Base-by-base conservation (phyloP, 92 coral and sea anemone species). In the Parazoanthus atlanticus region DNA sequence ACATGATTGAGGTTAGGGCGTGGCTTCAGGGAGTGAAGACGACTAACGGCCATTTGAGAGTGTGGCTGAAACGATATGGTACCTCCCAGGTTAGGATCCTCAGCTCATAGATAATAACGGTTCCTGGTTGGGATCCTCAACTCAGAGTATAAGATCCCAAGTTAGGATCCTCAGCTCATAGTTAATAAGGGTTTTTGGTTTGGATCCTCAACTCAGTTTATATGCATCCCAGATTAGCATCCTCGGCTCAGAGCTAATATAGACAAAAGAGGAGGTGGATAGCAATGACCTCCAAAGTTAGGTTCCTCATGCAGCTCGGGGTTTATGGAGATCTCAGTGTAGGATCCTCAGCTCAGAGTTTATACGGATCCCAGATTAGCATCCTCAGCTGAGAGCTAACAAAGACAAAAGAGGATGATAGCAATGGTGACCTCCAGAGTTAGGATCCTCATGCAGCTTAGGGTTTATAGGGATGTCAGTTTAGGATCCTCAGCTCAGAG, bases 1-100 rank as follows among this genome's bases (percentile, higher is more conserved):
- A 80, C 52, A 80, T 80, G 85, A 58, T 80, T 3, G 85, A 80
- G 10, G 85, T 80, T 33, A 80, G 71, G 47, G 85, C 40, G 49
- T 80, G 85, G 85, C 85, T 80, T 21, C 72, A n/a, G 5, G 85
- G 85, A 25, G 85, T 58, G 73, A 80, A 23, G 41, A 80, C 85
- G 30, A 80, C 46, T 47, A 80, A 33, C 12, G 85, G 85, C 15
- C 85, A 80, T 33, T 29, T 80, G 32, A 65, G 85, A 56, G 85
- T 80, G 31, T 80, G 85, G 85, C 9, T 80, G 71, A 80, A 80
- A 64, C 49, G 85, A 26, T 80, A 80, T 80, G 85, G 85, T 1
- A 80, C 85, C 9, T 80, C 85, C 70, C 85, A 80, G 85, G 73
- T 80, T 31, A 80, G 85, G 36, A 72, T 74, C 49, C 30, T 17